These are phyloP conservation scores for Phytoseiulus persimilis DNA, from an alignment of 2,888 invertebrate species.

Conservation along the genomic window DNA sequence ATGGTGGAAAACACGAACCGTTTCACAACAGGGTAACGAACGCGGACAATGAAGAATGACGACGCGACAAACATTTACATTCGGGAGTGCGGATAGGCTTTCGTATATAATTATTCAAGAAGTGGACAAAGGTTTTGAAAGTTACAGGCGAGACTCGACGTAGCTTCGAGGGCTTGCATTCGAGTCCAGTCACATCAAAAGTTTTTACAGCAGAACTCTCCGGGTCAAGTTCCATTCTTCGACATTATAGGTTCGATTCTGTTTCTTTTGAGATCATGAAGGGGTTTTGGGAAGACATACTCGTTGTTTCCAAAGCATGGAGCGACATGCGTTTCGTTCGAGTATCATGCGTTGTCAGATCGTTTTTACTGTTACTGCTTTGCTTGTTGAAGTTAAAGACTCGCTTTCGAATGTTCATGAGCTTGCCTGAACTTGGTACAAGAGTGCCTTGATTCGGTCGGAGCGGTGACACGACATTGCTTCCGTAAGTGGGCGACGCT, in stretches of 20 bases:
- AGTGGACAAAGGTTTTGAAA: too few species aligned
- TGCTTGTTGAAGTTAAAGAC: background rate
- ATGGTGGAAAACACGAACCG: too few species aligned
- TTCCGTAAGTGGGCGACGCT: background rate
- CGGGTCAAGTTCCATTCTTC: background rate
- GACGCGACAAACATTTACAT: too few species aligned
- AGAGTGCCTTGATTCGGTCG: background rate
- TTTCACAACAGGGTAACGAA: too few species aligned
- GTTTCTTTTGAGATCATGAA: background rate
- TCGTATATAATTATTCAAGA: too few species aligned
- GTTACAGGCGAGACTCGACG: too few species aligned
- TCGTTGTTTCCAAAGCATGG: background rate
- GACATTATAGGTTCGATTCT: background rate
- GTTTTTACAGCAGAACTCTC: background rate
- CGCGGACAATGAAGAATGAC: too few species aligned
- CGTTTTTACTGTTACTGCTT: background rate
- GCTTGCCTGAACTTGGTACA: background rate
- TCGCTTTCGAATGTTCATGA: background rate
- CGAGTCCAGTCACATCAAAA: too few species aligned
- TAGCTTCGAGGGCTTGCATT: too few species aligned
- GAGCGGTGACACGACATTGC: background rate
- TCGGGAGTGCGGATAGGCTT: too few species aligned
- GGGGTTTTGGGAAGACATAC: background rate
- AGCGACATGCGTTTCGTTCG: background rate
- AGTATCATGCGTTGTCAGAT: background rate